Evolutionary conservation across 2,797 vertebrate genomes (phyloP).

Genomic region (Strix occidentalis): DNA sequence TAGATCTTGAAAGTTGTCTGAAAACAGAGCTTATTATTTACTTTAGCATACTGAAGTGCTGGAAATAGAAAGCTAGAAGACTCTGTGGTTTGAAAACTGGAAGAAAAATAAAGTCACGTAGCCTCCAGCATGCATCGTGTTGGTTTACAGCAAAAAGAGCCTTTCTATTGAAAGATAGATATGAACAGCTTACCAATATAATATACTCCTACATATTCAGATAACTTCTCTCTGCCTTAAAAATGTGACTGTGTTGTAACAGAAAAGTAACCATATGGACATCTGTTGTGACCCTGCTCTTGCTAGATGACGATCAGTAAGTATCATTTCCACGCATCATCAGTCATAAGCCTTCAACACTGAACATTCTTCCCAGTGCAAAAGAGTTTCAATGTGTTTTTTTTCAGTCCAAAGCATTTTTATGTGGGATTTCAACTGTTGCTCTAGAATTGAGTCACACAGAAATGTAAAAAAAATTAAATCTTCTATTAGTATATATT

Average conservation of each 20-base stretch:
- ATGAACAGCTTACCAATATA: not conserved
- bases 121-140: not conserved
- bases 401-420: not conserved
- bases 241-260: not conserved
- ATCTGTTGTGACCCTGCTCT: not conserved
- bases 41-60: not conserved
- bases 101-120: not conserved
- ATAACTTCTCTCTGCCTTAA: not conserved
- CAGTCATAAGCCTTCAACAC: not conserved
- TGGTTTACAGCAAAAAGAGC: not conserved
- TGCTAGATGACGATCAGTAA: not conserved
- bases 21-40: not conserved
- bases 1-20: not conserved
- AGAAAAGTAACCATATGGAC: not conserved
- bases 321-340: not conserved
- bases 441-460: not conserved
- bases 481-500: not conserved
- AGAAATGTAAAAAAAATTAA: not conserved
- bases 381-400: not conserved
- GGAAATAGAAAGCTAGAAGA: not conserved
- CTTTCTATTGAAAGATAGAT: not conserved
- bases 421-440: not conserved
- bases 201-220: rapidly evolving
- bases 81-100: not conserved
- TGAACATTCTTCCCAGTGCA: not conserved